A percentile compares a stretch with the other conserved stretches of the same genome.
These are phyloP conservation scores for Aurelia sp. DNA, from an alignment of 30 jellyfish, hydroid and myxozoan species.

Conservation along the genomic window DNA sequence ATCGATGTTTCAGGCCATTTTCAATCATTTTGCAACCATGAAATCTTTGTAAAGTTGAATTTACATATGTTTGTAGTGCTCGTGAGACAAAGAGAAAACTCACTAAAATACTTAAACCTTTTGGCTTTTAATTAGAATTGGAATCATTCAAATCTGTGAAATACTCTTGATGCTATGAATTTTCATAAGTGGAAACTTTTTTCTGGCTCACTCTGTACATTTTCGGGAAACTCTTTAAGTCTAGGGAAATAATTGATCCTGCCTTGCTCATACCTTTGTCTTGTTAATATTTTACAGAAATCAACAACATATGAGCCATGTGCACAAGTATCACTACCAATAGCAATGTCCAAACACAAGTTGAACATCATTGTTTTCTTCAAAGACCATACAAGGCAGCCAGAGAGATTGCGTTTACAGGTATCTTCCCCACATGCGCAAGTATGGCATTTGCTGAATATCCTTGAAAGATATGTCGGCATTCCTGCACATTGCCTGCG, in stretches of 20 bases:
- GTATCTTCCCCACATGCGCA: slow-evolving; percentile 82
- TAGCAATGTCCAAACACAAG: slow-evolving; percentile 70
- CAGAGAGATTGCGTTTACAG: slow-evolving; percentile 64
- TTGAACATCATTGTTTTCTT: slow-evolving; percentile 69
- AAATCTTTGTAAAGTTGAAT: no score
- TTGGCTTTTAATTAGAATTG: no score
- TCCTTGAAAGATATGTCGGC: slow-evolving; percentile 63
- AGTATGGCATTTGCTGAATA: slow-evolving; percentile 83
- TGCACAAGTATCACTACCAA: slow-evolving; percentile 96
- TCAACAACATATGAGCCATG: slow-evolving; percentile 90
- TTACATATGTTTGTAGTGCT: no score
- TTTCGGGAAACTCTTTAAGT: no score
- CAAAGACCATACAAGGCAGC: slow-evolving; percentile 59
- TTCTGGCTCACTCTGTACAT: no score
- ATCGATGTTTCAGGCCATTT: no score
- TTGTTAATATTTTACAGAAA: slow-evolving; percentile 51
- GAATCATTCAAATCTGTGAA: no score
- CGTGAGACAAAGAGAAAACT: no score
- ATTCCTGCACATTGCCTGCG: slow-evolving; percentile 80
- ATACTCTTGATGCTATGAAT: no score
- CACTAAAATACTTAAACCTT: no score
- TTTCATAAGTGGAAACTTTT: no score
- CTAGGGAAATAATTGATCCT: not conserved
- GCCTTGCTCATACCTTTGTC: not conserved
- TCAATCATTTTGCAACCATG: no score